Base-by-base conservation (phyloP, 2,113 vertebrate genomes). In the Peucedramus taeniatus region DNA sequence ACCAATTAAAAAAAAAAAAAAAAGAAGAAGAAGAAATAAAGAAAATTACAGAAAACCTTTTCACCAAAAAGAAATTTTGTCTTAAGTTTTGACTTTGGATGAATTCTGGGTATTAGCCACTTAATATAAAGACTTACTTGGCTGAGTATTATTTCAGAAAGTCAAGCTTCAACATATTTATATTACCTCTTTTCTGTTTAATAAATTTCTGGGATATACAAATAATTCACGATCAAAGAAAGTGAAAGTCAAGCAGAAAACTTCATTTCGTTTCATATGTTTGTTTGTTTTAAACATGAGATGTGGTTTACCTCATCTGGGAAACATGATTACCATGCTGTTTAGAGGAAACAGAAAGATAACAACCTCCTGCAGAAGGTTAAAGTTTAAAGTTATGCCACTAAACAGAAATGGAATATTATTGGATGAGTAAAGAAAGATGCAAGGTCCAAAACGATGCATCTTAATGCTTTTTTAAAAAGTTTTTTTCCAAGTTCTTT, bases 1-100 rank as follows among this genome's bases (percentile, higher is more conserved):
- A 78, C 0, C 9, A 80, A 61, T 35, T 33, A 0, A 2, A 19
- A 33, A 57, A 22, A 60, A 37, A 53, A 2, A 5, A 6, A 17
- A 30, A 30, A 6, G n/a, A 11, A 20, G 5, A 54, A 59, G 15
- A 35, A 17, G 5, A 8, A 39, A 3, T 3, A 22, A 63, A 64
- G 4, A 61, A 56, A 65, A 37, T 15, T n/a, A 72, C 21, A 79
- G 7, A 76, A 75, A 90, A 81, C 35, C 33, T 68, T 90, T 86
- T 75, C 76, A 90, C 33, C 31, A 90, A 72, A 85, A 93, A 64
- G 8, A 75, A 91, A 49, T 23, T 33, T 47, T 28, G 14, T 61
- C 26, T 42, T 24, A 65, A 50, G 28, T 54, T 89, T 89, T 87
- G 11, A 61, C 51, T 95, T 70, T 6, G 20, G 42, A 84, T 47